Conservation (phyloP, 2,888 invertebrate species). For the Drosophila trichaetosa region DNA sequence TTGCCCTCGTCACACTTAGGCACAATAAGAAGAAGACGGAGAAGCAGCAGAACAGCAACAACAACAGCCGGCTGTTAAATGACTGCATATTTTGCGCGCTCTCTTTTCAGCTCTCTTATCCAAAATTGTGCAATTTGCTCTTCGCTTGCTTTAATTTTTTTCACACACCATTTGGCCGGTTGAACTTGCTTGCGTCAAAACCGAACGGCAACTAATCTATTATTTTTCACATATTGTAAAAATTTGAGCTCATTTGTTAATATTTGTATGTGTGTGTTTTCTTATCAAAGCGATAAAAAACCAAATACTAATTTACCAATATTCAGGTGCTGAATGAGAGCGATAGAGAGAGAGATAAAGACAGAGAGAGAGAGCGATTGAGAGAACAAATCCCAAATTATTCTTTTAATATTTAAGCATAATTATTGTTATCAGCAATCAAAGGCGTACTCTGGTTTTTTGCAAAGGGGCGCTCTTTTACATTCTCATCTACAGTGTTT, state of each 20-base stretch:
- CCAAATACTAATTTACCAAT: slow-evolving; percentile 4
- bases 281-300: slow-evolving; percentile 52
- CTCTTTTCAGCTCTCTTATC: slow-evolving; percentile 4
- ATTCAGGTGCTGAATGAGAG: background rate
- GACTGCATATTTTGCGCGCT: slow-evolving; percentile 41
- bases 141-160: slow-evolving; percentile 11
- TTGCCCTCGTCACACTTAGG: slow-evolving; percentile 14
- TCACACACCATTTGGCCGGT: slow-evolving; percentile 5
- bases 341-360: background rate
- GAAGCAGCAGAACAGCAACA: slow-evolving; percentile 4
- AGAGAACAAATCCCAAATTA: background rate
- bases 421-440: slow-evolving; percentile 1
- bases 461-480: background rate
- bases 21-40: slow-evolving; percentile 16
- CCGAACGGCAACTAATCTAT: slow-evolving; percentile 65
- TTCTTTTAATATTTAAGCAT: background rate
- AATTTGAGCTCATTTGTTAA: slow-evolving; percentile 50
- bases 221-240: slow-evolving; percentile 30
- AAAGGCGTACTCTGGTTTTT: background rate
- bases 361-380: background rate
- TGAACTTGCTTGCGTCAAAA: slow-evolving; percentile 56
- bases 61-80: slow-evolving; percentile 24
- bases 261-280: slow-evolving; percentile 39
- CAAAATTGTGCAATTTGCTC: slow-evolving; percentile 27
- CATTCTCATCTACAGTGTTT: background rate